Base-by-base conservation (phyloP, 2,888 invertebrate species). In the Limenitis camilla region DNA sequence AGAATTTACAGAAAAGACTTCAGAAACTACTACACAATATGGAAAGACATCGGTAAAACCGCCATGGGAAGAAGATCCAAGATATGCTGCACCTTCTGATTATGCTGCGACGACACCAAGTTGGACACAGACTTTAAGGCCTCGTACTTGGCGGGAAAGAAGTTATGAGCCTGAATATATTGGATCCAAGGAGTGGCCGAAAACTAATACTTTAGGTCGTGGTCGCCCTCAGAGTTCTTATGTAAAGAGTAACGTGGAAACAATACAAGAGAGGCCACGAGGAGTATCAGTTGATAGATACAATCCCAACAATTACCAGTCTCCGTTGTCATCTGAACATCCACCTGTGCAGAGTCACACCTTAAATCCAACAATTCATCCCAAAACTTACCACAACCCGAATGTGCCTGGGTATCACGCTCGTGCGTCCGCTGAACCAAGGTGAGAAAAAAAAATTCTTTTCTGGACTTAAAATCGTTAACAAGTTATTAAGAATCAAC, bases 261-360 rank as follows among this genome's bases (percentile, higher is more conserved):
- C 69, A 9, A 67, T 77, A n/a, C 72, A 76, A 6, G 81, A 83
- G 54, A 76, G 81, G 59, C 64, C 76, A 35, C 72, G 87, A 53
- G 85, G 87, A 7, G 86, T 87, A 5, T 87, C 87, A 1, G 85
- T 87, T 36, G 87, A 87, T 58, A 74, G 87, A 58, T 87, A 86
- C 65, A 87, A 86, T 59, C 84, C 86, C 1, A 81, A 71, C 56
- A 81, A 64, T 61, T 88, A 88, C 62, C 79, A 82, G 52, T 68
- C 84, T 7, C 85, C 85, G 11, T 59, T 72, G n/a, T 62, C 73
- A 6, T 70, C 76, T 30, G 85, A 83, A 52, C 82, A 86, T 56
- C 77, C 81, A 0, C 85, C 86, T 0, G 88, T 87, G 51, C 88
- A 83, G 61, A 76, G 83, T 53, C 88, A 89, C 59, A 87, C 86